Evolutionary conservation across 1,140 invertebrate genomes (phyloP), one percentile per base, ranked within the genome.

Genomic region (Pseudomyrmex flavicornis): DNA sequence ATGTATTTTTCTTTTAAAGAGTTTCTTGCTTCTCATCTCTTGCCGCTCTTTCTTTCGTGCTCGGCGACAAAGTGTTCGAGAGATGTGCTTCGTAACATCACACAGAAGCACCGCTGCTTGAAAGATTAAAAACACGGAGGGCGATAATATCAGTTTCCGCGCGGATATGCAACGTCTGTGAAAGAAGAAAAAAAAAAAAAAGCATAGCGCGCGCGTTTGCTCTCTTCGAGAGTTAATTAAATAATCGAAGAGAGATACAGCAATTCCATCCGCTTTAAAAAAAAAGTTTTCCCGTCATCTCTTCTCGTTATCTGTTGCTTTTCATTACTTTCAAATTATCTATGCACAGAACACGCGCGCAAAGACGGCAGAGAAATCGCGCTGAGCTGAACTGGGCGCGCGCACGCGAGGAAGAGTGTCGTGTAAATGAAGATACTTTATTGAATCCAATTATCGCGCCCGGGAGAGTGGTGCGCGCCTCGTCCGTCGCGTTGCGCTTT

Each of bases 401-500:
- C 35, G 26, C 35, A 5, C 35, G 4, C 59, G 44, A 7, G 48
- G 68, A 66, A 79, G 76, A 70, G 76, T 80, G 54, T 50, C 66
- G 66, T 80, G 35, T 35, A 35, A 80, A 80, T 72, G 76, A 80
- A 80, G 66, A 80, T 20, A 58, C 76, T 80, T 80, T 80, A 80
- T 80, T 54, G 76, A 50, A 80, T 80, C 76, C 76, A 80, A 80
- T 80, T 80, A 80, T 72, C 66, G 54, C 72, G 35, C 35, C 35
- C 35, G 35, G 15, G 76, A 72, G 66, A 72, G 66, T 80, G 66
- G 35, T 35, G 35, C 35, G 35, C 35, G 35, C 35, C 35, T 35
- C 76, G 46, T 79, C 70, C 54, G 65, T 80, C 76, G 54, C 59
- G 54, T 35, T 35, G 35, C 20, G 76, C 76, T 80, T 80, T 80